These are phyloP conservation scores for Erithacus rubecula DNA, from an alignment of 2,797 vertebrate genomes.

Conservation along the genomic window DNA sequence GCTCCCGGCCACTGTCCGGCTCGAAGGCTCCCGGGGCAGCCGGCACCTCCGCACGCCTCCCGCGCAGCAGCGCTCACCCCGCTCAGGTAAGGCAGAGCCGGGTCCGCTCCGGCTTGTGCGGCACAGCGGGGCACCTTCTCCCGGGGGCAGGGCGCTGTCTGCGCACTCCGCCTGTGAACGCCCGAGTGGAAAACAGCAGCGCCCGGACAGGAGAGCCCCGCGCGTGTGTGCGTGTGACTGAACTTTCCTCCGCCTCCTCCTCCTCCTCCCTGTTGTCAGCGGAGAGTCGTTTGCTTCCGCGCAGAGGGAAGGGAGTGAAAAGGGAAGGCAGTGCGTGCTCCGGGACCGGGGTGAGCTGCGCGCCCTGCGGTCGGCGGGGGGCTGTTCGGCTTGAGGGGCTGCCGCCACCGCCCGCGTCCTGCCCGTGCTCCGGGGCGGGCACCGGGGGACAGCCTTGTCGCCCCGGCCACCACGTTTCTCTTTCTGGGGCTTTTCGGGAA, in stretches of 20 bases:
- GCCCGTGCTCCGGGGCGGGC: no score
- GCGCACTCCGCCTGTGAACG: accelerated
- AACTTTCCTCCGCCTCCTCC: neutral
- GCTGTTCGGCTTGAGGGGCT: neutral
- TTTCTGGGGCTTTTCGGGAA: neutral
- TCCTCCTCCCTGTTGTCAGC: neutral
- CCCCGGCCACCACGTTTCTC: neutral
- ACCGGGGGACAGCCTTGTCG: neutral
- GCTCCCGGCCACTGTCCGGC: neutral
- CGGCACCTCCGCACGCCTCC: neutral
- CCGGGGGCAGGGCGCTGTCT: neutral
- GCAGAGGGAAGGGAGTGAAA: neutral
- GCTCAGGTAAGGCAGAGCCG: constrained; percentile 8
- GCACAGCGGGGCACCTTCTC: neutral
- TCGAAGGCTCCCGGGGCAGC: neutral
- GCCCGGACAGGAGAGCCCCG: neutral
- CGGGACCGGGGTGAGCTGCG: neutral
- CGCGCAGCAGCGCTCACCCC: neutral
- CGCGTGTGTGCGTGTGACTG: neutral
- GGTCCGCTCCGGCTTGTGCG: neutral
- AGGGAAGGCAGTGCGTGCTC: neutral
- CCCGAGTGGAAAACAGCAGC: neutral
- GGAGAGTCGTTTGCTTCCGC: neutral
- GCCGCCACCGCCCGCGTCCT: no score
- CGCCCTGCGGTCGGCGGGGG: no score